A percentile compares a stretch with the other conserved stretches of the same genome.
phyloP scores from a whole-genome alignment of 2,888 invertebrate genomes.

The Ichneumon xanthorius region DNA sequence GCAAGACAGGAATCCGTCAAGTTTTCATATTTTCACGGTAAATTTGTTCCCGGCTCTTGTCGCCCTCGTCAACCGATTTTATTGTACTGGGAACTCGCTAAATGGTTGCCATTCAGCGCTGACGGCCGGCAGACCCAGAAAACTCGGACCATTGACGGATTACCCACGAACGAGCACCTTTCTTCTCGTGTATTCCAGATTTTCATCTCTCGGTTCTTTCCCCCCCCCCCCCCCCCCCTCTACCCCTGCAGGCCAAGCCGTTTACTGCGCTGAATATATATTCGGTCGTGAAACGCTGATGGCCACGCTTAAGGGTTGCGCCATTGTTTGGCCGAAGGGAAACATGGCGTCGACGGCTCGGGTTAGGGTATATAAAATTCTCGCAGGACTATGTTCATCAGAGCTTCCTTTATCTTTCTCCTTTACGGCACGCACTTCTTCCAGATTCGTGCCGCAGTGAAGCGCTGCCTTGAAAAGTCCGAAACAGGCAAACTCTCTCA shows the following conservation, averaged over 20 bases:
- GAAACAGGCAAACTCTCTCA: neutral
- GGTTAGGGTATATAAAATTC: slow-evolving; percentile 14
- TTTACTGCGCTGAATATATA: slow-evolving; percentile 73
- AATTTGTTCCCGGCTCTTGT: slow-evolving; percentile 72
- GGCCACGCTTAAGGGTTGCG: slow-evolving; percentile 72
- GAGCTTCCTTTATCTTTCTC: slow-evolving; percentile 2
- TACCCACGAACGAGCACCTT: slow-evolving; percentile 66
- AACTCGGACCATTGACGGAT: slow-evolving; percentile 75
- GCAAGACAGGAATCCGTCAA: slow-evolving; percentile 28
- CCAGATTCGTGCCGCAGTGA: neutral
- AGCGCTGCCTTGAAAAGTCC: neutral
- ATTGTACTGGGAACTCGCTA: slow-evolving; percentile 62
- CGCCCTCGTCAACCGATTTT: slow-evolving; percentile 66
- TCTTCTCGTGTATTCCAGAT: slow-evolving; percentile 36
- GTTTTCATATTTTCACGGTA: slow-evolving; percentile 77
- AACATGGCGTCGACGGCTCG: slow-evolving; percentile 69
- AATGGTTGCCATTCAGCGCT: slow-evolving; percentile 75
- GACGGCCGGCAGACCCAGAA: slow-evolving; percentile 51
- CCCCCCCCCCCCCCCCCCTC: slow-evolving; percentile 22
- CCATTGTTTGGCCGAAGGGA: slow-evolving; percentile 73
- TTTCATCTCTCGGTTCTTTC: slow-evolving; percentile 21
- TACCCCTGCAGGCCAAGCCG: slow-evolving; percentile 23
- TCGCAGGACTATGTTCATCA: neutral
- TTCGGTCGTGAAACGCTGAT: slow-evolving; percentile 75
- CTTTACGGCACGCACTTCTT: slow-evolving; percentile 13